Evolutionary conservation across 2,797 vertebrate genomes (phyloP), one percentile per base, ranked within the genome.

Genomic region (Microctenopoma steveboyesi): DNA sequence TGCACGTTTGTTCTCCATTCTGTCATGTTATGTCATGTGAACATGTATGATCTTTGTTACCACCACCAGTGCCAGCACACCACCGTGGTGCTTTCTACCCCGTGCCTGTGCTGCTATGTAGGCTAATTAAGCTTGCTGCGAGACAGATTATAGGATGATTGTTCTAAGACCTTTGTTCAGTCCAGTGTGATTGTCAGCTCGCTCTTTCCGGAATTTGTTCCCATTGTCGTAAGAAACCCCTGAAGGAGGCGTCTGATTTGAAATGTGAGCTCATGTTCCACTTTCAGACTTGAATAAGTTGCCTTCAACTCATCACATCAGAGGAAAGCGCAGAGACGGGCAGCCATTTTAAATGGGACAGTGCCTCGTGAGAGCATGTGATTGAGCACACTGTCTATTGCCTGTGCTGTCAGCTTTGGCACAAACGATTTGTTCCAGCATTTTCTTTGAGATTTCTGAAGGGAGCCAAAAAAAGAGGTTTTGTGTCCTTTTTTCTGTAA

Each of bases 311-410:
- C 76, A 42, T 84, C 81, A 76, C 76, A 70, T 86, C 71, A 77
- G 67, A 62, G 72, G 25, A 46, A 72, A 39, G 55, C 37, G 12
- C 14, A 49, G 14, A 83, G 82, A 69, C 14, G 55, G 65, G 76
- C 73, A 75, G 83, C 84, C 83, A 85, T 89, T 88, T 91, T 85
- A 87, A 85, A 82, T 73, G 50, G 69, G 80, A 60, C 54, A 40
- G 39, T 51, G 70, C 72, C 72, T 78, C 77, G 62, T 76, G 69
- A 71, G 63, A 79, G 79, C 62, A 71, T 70, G 64, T 77, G 83
- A 78, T 69, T 64, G 74, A 77, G 54, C 22, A 22, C 0, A 14
- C 71, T 40, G 67, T 69, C 57, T 73, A 53, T 70, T 69, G 67
- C 72, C 72, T 40, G 22, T 37, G 67, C 71, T 85, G 73, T 86